Base-by-base conservation (phyloP, 2,888 invertebrate genomes). In the Acrobasis repandana region DNA sequence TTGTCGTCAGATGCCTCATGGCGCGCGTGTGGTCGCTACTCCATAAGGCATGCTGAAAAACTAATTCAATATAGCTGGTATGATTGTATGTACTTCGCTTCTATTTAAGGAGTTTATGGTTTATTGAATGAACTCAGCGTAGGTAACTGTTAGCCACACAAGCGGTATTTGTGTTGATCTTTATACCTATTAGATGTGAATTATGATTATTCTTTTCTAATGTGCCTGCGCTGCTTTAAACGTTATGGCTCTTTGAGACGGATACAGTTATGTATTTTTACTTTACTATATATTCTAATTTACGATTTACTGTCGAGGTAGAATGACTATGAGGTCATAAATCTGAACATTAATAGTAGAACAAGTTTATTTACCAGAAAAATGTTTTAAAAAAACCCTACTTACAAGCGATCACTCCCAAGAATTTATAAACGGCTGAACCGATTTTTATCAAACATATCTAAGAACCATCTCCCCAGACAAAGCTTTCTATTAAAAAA, bases 1-100 rank as follows among this genome's bases (percentile, higher is more conserved):
- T 54, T 54, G 54, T 54, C 54, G 54, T 54, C n/a, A 11, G 38
- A 54, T 54, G 54, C 38, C 43, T 54, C 54, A 54, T 38, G 54
- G 18, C 54, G 38, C 14, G 36, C 43, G 54, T 54, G 54, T 54
- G 54, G 54, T 54, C 54, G 43, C 43, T 54, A 50, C 36, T 38
- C 11, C 36, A 43, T 54, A 54, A 43, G 54, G 54, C 18, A 36
- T n/a, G 38, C 38, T 54, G 43, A 54, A 54, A 54, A 54, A 54
- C 54, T 54, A 38, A 54, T 54, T 18, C 54, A 38, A 54, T 54
- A 38, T 18, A n/a, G n/a, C n/a, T n/a, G n/a, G n/a, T n/a, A 14
- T 18, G 54, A 54, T 16, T 54, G 18, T 43, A 20, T 38, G 54
- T 54, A 54, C 18, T 38, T 20, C 8, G 38, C 38, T 20, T 18